Evolutionary conservation across 2,888 invertebrate species (phyloP).

Genomic region (Drosophila birchii): DNA sequence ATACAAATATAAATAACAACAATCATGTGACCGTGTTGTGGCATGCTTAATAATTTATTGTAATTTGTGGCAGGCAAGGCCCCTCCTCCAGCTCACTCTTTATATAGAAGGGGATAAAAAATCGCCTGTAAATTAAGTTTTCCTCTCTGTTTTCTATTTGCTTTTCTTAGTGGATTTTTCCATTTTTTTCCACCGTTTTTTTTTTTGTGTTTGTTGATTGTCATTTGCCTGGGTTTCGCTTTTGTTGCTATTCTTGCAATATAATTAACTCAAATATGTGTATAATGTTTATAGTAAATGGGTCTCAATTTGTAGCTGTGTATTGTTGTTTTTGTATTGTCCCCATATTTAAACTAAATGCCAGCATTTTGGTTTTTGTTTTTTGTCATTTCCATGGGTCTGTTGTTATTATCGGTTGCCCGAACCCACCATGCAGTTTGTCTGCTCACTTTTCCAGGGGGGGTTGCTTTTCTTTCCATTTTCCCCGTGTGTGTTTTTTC

Average conservation of each 20-base stretch:
- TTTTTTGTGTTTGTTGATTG: conserved; percentile 20
- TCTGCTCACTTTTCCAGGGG: conserved; percentile 24
- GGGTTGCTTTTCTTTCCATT: conserved; percentile 34
- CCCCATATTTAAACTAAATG: conserved; percentile 71
- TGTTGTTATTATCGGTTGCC: conserved; percentile 36
- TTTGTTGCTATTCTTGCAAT: conserved; percentile 56
- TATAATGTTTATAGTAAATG: conserved; percentile 75
- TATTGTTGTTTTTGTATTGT: conserved; percentile 35
- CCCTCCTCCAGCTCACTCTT: background rate
- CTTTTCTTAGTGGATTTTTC: conserved; percentile 40
- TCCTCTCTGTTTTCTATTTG: conserved; percentile 36
- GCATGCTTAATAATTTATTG: conserved; percentile 70
- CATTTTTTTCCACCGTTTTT: background rate
- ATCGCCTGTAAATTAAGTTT: conserved; percentile 67
- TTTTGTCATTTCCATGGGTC: conserved; percentile 33
- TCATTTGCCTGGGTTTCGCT: conserved; percentile 38
- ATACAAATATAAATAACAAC: conserved; percentile 64
- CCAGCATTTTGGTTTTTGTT: conserved; percentile 40
- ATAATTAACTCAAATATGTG: conserved; percentile 79
- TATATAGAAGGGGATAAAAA: conserved; percentile 43
- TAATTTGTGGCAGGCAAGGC: conserved; percentile 64
- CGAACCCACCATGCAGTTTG: conserved; percentile 10
- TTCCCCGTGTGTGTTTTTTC: conserved; percentile 23
- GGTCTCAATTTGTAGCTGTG: conserved; percentile 44
- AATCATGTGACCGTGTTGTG: conserved; percentile 58